Evolutionary conservation across 2,888 invertebrate species (phyloP).

Genomic region (Amaurobius ferox): DNA sequence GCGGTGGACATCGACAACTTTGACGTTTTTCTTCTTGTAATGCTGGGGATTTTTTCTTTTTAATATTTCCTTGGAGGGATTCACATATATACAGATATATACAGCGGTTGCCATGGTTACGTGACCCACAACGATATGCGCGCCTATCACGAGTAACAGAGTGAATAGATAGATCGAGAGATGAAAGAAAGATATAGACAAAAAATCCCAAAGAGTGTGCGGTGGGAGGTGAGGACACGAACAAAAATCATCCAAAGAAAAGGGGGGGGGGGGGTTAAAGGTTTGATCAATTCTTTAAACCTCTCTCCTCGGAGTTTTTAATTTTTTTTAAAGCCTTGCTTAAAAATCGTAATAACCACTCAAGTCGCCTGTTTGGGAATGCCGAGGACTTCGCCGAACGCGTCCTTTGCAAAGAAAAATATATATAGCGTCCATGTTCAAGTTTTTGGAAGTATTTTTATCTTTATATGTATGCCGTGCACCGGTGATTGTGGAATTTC

Average conservation of each 20-base stretch:
- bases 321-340: constrained; percentile 26
- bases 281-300: constrained; percentile 61
- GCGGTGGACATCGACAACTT: constrained; percentile 68
- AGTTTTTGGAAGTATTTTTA: neutral
- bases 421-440: neutral
- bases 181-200: constrained; percentile 57
- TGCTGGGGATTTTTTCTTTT: constrained; percentile 28
- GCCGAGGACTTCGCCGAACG: neutral
- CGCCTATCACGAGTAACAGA: constrained; percentile 39
- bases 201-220: constrained; percentile 12
- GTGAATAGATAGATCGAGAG: constrained; percentile 48
- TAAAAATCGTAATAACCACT: constrained; percentile 65
- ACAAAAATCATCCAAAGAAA: constrained; percentile 38
- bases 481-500: neutral
- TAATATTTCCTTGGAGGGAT: constrained; percentile 26
- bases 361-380: constrained; percentile 16
- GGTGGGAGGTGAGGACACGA: constrained; percentile 26
- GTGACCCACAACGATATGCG: constrained; percentile 61
- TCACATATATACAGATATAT: constrained; percentile 58
- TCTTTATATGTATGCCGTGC: neutral
- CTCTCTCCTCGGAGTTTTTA: constrained; percentile 34
- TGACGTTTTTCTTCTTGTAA: constrained; percentile 60
- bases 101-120: constrained; percentile 54
- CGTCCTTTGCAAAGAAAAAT: neutral
- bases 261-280: constrained; percentile 30